phyloP scores from a whole-genome alignment of 1,140 invertebrate species.

The Bombus huntii region DNA sequence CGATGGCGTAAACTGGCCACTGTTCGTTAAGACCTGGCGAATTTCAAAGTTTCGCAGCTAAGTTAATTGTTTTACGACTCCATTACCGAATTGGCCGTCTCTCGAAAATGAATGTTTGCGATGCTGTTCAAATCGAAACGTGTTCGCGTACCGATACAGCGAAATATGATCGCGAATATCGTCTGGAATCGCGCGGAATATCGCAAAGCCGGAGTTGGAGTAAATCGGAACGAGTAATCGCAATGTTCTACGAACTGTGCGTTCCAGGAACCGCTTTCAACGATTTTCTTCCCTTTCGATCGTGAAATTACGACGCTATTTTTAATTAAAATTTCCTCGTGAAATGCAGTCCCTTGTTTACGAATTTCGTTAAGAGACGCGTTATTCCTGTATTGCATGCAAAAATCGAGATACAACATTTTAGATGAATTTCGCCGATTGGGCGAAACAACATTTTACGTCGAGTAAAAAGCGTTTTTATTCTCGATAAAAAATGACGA shows the following conservation, averaged over 20 bases:
- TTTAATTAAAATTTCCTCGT: conserved; percentile 5
- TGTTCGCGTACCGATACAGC: neutral
- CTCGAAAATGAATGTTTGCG: neutral
- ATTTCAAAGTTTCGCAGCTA: neutral
- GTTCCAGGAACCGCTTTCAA: neutral
- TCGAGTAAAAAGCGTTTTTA: neutral
- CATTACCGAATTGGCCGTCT: neutral
- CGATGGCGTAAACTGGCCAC: neutral
- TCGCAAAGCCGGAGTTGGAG: too few species aligned
- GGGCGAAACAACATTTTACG: neutral
- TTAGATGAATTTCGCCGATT: neutral
- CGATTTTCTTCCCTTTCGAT: neutral
- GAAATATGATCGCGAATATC: neutral
- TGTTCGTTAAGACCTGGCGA: neutral
- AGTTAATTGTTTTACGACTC: neutral
- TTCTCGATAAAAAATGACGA: neutral
- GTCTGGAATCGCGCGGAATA: neutral
- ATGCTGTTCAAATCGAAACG: neutral
- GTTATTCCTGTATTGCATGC: neutral
- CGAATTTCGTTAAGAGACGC: neutral
- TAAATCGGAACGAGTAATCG: neutral
- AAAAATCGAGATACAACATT: neutral
- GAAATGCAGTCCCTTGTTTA: too few species aligned
- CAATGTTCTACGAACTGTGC: neutral
- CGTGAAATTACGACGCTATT: neutral